A percentile compares a stretch with the other conserved stretches of the same genome.
phyloP scores from a whole-genome alignment of 2,797 vertebrate genomes.

The Taenioides sp. region DNA sequence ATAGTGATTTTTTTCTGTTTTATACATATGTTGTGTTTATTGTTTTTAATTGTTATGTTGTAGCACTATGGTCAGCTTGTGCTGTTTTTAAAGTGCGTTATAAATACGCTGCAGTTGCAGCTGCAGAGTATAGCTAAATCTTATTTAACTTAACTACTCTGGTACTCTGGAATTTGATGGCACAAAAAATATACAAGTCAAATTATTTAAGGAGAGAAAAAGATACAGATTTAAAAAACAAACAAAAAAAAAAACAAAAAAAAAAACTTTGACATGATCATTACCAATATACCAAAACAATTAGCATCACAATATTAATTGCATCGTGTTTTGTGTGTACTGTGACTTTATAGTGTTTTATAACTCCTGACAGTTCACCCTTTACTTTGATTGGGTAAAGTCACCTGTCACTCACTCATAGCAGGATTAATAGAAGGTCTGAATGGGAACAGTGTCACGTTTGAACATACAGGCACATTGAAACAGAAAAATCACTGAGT shows the following conservation, averaged over 20 bases:
- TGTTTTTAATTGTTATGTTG: no score
- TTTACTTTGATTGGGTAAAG: neutral
- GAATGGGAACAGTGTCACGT: neutral
- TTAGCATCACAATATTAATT: no score
- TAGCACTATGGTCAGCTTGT: no score
- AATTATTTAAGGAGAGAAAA: no score
- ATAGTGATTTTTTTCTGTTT: no score
- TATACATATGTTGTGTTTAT: no score
- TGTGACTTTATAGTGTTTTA: neutral
- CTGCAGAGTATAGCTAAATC: neutral
- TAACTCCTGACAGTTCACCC: neutral
- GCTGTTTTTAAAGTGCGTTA: no score
- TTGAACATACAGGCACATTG: neutral
- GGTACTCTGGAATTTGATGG: neutral
- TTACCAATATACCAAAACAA: neutral
- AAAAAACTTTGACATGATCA: neutral
- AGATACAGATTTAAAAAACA: neutral
- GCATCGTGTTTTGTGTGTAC: neutral
- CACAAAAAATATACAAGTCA: neutral
- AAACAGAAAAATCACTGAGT: no score
- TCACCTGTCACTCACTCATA: neutral
- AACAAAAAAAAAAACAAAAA: neutral
- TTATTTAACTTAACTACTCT: neutral
- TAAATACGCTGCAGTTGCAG: no score
- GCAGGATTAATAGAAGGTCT: neutral